Evolutionary conservation across 2,888 invertebrate genomes (phyloP), one percentile per base, ranked within the genome.

Genomic region (Papilio demoleus): DNA sequence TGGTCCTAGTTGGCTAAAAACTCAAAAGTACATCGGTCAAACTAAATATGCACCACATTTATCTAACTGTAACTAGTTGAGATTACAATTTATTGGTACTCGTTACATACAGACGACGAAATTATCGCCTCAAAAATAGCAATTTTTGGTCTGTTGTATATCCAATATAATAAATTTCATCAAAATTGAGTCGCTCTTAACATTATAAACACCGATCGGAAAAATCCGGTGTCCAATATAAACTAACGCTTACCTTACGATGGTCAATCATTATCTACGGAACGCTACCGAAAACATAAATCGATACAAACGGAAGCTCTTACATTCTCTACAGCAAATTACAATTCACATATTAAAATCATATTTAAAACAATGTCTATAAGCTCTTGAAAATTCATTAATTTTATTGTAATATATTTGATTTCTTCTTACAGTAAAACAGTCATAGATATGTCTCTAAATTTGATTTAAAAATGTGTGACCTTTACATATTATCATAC

Each of bases 1-100:
- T 91, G 90, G 90, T 90, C 90, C 85, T 88, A 88, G 80, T 81
- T 84, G 75, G 76, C 82, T 85, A 86, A 79, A 80, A 79, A 75
- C 78, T 76, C 24, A 56, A 68, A 69, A 64, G 22, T 50, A 64
- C 42, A 62, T 42, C 42, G 62, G 64, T 47, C 58, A 45, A 36
- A 59, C 68, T 68, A 47, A 45, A 65, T 19, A 62, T 56, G 42
- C 40, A 34, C 64, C 58, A 24, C 40, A 61, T 24, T 58, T 17
- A 56, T 56, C 58, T 31, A 60, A 45, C 56, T 60, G 31, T 31
- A 22, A 17, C 64, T 61, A 69, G 6, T 34, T 69, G 69, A 69
- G 68, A 69, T 69, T 69, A 60, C 64, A 12, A 22, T 60, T 50
- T 68, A 68, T 60, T 31, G 45, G 34, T 31, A 65, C 34, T 40